Percentiles rank a stretch among this genome's conserved stretches.
These are phyloP conservation scores for Poecilia velifera DNA, from an alignment of 2,797 vertebrate genomes.

Conservation along the genomic window DNA sequence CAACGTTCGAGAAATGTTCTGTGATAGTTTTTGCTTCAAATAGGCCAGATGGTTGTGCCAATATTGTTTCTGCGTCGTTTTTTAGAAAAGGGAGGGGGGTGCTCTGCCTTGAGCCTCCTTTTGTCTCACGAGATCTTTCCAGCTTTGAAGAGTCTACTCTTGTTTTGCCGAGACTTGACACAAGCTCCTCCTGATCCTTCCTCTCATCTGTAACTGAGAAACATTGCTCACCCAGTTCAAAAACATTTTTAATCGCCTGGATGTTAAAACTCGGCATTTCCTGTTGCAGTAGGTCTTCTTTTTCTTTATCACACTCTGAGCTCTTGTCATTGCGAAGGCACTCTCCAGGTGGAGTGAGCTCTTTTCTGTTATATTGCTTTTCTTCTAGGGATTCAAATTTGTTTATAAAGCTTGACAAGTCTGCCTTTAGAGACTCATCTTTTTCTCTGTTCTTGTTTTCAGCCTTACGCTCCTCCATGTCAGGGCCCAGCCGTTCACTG, in stretches of 20 bases:
- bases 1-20: conserved; percentile 79
- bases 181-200: conserved; percentile 74
- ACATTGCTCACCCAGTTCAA: conserved; percentile 82
- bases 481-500: conserved; percentile 70
- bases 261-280: conserved; percentile 80
- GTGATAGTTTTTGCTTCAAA: conserved; percentile 79
- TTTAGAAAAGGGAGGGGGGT: conserved; percentile 65
- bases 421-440: conserved; percentile 70
- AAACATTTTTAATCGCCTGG: conserved; percentile 82
- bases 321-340: conserved; percentile 63
- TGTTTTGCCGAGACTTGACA: conserved; percentile 75
- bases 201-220: conserved; percentile 73
- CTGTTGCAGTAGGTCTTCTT: conserved; percentile 66
- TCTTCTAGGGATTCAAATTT: conserved; percentile 79
- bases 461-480: conserved; percentile 70
- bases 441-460: conserved; percentile 71
- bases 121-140: conserved; percentile 68
- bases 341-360: conserved; percentile 63
- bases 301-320: conserved; percentile 65
- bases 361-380: conserved; percentile 68
- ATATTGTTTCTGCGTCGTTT: conserved; percentile 59
- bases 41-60: conserved; percentile 67
- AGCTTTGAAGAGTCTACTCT: conserved; percentile 75
- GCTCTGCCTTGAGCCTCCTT: conserved; percentile 68
- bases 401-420: conserved; percentile 70